Evolutionary conservation across 2,888 invertebrate genomes (phyloP), one percentile per base, ranked within the genome.

Genomic region (Criorhina ranunculi): DNA sequence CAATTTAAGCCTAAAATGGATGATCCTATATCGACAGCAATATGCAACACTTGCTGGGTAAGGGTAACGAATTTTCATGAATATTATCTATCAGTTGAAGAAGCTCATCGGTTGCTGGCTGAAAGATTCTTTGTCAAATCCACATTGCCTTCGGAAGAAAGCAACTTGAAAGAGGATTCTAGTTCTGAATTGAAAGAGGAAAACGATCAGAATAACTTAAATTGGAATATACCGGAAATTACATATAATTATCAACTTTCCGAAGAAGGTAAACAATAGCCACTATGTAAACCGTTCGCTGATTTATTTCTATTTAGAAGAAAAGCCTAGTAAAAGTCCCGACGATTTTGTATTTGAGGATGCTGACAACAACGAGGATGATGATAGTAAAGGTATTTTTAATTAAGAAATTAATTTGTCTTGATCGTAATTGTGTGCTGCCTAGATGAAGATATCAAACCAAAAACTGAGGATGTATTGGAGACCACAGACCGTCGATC

Each of bases 21-120:
- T 77, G 90, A 91, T 87, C 87, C 86, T 6, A 90, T 91, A 73
- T 90, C 91, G n/a, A 91, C 90, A 9, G 89, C 88, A 11, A 87
- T 91, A 3, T 91, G 91, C 66, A 86, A 88, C 31, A 60, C 76
- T n/a, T 91, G 91, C 80, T 91, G 91, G 91, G 87, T 88, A n/a
- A 90, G 89, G 75, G 89, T 91, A 5, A 88, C 88, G 0, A 89
- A 89, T 64, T 91, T 91, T 49, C 90, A 91, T 82, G 88, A 89
- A 70, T 91, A 90, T 79, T 91, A 90, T 79, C 77, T 89, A 29
- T 88, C 89, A 12, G 89, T 91, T n/a, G 89, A 90, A 69, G 88
- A 90, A 80, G 90, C 90, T 8, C 91, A 91, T 75, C 89, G 89
- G 0, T 70, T 90, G 42, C 88, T 91, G 37, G 89, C 90, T 0